phyloP scores from a whole-genome alignment of 2,113 vertebrate genomes.

The Mastomys coucha region DNA sequence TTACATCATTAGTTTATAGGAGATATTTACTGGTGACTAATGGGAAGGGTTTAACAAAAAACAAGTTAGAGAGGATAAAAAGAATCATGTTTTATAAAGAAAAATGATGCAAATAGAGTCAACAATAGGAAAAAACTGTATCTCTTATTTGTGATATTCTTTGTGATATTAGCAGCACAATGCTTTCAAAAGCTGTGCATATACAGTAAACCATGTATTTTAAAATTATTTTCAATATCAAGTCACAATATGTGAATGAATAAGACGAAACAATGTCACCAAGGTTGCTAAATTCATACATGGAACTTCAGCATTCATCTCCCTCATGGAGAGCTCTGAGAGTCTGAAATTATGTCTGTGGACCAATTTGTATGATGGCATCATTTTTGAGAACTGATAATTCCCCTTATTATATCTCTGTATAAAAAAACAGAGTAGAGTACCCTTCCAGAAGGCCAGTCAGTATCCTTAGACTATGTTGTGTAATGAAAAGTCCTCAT shows the following conservation, averaged over 20 bases:
- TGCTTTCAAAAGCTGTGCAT: constrained; percentile 36
- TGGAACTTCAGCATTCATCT: neutral
- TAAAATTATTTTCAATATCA: constrained; percentile 23
- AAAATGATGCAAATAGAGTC: neutral
- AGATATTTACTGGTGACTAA: neutral
- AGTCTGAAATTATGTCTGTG: neutral
- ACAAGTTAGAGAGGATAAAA: neutral
- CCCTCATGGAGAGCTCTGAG: neutral
- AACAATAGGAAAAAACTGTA: neutral
- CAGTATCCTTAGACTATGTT: neutral
- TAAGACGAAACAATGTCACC: neutral
- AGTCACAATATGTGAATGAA: neutral
- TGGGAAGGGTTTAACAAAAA: neutral
- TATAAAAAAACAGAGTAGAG: neutral
- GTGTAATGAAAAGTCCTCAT: neutral
- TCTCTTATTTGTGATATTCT: neutral
- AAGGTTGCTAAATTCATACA: neutral
- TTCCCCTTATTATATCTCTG: neutral
- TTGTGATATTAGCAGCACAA: neutral
- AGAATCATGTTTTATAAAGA: neutral
- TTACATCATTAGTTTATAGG: neutral
- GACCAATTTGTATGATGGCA: neutral
- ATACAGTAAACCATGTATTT: constrained; percentile 1
- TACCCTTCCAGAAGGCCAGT: neutral
- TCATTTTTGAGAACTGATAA: constrained; percentile 26